These are phyloP conservation scores for Aphidoletes aphidimyza DNA, from an alignment of 2,888 invertebrate genomes.

Conservation along the genomic window DNA sequence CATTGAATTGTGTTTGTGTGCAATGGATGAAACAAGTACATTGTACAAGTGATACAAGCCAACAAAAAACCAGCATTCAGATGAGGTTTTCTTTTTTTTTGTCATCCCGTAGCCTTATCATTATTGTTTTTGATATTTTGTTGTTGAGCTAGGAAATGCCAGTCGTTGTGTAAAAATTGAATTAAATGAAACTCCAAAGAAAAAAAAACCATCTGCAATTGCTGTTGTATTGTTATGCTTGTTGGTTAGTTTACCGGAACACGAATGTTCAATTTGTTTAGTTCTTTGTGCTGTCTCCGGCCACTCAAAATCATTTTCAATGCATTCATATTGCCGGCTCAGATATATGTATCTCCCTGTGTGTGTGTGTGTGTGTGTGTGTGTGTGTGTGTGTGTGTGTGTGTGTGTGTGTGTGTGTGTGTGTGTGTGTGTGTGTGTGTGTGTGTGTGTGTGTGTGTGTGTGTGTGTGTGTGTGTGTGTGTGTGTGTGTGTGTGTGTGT, in stretches of 20 bases:
- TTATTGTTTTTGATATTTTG: background rate
- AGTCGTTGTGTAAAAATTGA: background rate
- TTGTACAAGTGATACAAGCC: no score
- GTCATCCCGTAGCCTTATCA: background rate
- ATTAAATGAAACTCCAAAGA: background rate
- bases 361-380: no score
- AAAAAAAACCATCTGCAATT: background rate
- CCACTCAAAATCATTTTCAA: conserved; percentile 11
- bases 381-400: no score
- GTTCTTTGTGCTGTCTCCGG: conserved; percentile 14
- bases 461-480: background rate
- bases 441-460: no score
- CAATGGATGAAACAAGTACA: background rate
- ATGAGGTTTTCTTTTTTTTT: background rate
- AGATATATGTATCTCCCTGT: background rate
- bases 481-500: background rate
- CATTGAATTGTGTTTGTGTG: background rate
- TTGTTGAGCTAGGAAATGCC: background rate
- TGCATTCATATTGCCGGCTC: background rate
- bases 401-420: no score
- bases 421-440: no score
- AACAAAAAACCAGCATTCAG: background rate
- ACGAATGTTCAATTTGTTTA: conserved; percentile 14
- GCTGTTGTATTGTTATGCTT: conserved; percentile 14
- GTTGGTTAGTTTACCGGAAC: conserved; percentile 27